These are phyloP conservation scores for Xylota segnis DNA, from an alignment of 2,888 invertebrate species.

Conservation along the genomic window DNA sequence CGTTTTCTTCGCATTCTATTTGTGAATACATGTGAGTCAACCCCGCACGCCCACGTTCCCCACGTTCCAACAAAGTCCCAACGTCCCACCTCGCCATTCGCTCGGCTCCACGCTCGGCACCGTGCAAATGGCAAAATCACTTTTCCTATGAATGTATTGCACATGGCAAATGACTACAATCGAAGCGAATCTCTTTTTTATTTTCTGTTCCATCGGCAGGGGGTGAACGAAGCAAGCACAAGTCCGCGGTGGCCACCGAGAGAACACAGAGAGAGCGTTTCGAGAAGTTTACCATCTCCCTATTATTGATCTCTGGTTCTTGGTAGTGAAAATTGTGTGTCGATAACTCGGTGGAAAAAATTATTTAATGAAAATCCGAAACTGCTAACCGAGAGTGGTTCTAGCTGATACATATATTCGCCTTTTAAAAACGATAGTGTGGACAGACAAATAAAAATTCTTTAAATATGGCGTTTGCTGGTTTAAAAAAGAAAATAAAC, in stretches of 20 bases:
- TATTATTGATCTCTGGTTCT: conserved; percentile 75
- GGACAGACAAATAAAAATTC: conserved; percentile 68
- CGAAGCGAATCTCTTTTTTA: conserved; percentile 57
- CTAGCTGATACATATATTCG: conserved; percentile 58
- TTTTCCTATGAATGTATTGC: conserved; percentile 66
- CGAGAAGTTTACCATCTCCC: conserved; percentile 73
- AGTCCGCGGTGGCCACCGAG: conserved; percentile 56
- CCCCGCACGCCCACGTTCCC: conserved; percentile 35
- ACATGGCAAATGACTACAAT: conserved; percentile 72
- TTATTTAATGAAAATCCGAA: conserved; percentile 71
- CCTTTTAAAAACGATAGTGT: conserved; percentile 69
- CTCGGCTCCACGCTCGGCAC: too few species aligned
- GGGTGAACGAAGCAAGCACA: conserved; percentile 40
- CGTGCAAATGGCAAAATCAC: conserved; percentile 49
- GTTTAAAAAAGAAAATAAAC: conserved; percentile 99
- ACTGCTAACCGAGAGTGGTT: conserved; percentile 73
- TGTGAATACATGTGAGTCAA: conserved; percentile 53
- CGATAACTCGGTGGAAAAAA: conserved; percentile 73
- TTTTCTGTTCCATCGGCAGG: conserved; percentile 59
- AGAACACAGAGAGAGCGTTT: conserved; percentile 63
- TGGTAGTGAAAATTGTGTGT: conserved; percentile 77
- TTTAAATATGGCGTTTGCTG: conserved; percentile 97
- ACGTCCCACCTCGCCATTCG: conserved; percentile 25
- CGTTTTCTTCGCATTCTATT: conserved; percentile 58
- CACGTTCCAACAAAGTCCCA: conserved; percentile 1